Evolutionary conservation across 1,140 invertebrate species (phyloP), one percentile per base, ranked within the genome.

Genomic region (Drosophila busckii): DNA sequence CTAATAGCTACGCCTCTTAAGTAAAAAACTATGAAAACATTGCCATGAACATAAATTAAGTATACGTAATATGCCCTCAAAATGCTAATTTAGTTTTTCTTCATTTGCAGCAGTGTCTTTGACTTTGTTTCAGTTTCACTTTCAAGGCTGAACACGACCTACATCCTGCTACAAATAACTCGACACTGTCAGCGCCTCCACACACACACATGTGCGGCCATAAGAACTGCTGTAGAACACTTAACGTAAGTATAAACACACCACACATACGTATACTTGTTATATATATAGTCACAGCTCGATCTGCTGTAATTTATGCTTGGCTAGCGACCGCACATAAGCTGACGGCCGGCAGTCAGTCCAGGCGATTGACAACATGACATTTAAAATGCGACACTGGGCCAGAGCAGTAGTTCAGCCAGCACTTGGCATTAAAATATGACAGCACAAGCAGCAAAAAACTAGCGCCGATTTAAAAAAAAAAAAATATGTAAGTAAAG

Each of bases 291-390:
- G n/a, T n/a, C n/a, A n/a, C n/a, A n/a, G n/a, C 7, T 48, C 25
- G 48, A 55, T 28, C 64, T 35, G 13, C 10, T 35, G 59, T 69
- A 73, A 73, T 73, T 80, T 80, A 80, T 78, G 73, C 62, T 54
- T 55, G 54, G 55, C 66, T 53, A 53, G 54, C 50, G 45, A 71
- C 49, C 53, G 58, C 59, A 80, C 63, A 78, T 78, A 78, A 68
- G 68, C 69, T 64, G 64, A 63, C 55, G 52, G 44, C 35, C 37
- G n/a, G 16, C 46, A 31, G 19, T 20, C 44, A 28, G 20, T 38
- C 53, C 32, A 42, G 28, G 53, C 71, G 73, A 78, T 78, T 78
- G 71, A 78, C 73, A 78, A 76, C 53, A 65, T 76, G 65, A 75
- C 70, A 76, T 78, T 78, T 78, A 53, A 67, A 78, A 78, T 80